A percentile compares a stretch with the other conserved stretches of the same genome.
Evolutionary conservation across 2,888 invertebrate genomes (phyloP).

Genomic region (Pomacea canaliculata): DNA sequence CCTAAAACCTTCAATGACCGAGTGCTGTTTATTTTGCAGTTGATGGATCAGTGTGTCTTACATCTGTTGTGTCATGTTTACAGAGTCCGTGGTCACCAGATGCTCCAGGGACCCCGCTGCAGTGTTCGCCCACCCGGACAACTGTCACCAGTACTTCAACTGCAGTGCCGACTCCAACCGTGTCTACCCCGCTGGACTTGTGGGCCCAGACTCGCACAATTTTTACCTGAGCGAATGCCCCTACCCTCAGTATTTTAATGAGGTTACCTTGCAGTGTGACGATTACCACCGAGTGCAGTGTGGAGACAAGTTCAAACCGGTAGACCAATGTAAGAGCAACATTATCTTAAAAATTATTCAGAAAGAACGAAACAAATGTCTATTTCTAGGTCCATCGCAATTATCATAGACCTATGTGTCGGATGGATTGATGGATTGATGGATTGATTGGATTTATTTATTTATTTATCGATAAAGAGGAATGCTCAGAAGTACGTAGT

Average conservation of each 20-base stretch:
- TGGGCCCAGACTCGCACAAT: constrained; percentile 33
- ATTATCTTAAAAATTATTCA: no score
- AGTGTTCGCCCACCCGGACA: not conserved
- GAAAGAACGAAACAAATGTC: no score
- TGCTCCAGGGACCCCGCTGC: not conserved
- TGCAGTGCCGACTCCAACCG: constrained; percentile 37
- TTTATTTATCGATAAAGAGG: no score
- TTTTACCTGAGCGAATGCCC: constrained; percentile 18
- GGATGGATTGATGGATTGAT: no score
- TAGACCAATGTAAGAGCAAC: constrained; percentile 20
- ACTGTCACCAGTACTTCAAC: constrained; percentile 39
- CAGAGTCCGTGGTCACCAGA: not conserved
- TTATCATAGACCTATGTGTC: no score
- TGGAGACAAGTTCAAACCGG: constrained; percentile 8
- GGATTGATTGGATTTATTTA: no score
- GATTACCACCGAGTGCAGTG: constrained; percentile 18
- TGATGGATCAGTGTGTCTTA: no score
- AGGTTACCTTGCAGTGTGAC: constrained; percentile 3
- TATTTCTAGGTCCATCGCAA: no score
- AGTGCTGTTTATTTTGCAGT: no score
- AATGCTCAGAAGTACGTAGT: no score
- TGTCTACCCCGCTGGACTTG: constrained; percentile 16
- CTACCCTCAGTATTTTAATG: constrained; percentile 23
- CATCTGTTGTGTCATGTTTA: no score
- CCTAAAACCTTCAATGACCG: no score